Evolutionary conservation across 2,113 vertebrate genomes (phyloP), one percentile per base, ranked within the genome.

Genomic region (cat (Felis catus)): DNA sequence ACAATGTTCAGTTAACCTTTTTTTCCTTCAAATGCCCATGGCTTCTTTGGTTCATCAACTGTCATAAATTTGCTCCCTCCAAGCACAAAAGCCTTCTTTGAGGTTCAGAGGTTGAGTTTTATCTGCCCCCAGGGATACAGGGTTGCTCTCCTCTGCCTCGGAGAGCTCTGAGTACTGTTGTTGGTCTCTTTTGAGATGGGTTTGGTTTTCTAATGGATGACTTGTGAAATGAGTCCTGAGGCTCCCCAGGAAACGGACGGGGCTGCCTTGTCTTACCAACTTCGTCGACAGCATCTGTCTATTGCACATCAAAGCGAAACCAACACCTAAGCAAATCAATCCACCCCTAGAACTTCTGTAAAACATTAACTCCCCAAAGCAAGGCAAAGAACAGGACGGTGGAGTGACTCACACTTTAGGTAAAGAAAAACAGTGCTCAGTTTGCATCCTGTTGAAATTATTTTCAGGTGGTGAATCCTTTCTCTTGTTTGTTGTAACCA

Each of bases 171-270:
- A 87, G 41, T n/a, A 91, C 90, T 91, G 97, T 96, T 93, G 91
- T 76, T 97, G 96, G 97, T 96, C 55, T 97, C 78, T 90, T 98
- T 95, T 97, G 97, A 97, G 95, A 95, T 25, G 86, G 97, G 94
- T 76, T 98, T 97, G 91, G 96, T 97, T 98, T 98, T 97, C 98
- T 98, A 99, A 98, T 73, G 98, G 98, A 98, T 98, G 98, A 98
- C 97, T 99, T 98, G 98, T 98, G 98, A 98, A 93, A 81, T 98
- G 96, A 98, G 83, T 36, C 97, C 90, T 7, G 61, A 68, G 90
- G 82, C 95, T 98, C 97, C 15, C 61, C 76, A 97, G 95, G 94
- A 98, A 98, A 97, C 96, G 85, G 87, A 92, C 7, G 85, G 98
- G 89, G 86, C 97, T 97, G 98, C 93, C 89, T 91, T 91, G 95